Conservation (phyloP, 2,888 invertebrate species). For the Linyphia triangularis region DNA sequence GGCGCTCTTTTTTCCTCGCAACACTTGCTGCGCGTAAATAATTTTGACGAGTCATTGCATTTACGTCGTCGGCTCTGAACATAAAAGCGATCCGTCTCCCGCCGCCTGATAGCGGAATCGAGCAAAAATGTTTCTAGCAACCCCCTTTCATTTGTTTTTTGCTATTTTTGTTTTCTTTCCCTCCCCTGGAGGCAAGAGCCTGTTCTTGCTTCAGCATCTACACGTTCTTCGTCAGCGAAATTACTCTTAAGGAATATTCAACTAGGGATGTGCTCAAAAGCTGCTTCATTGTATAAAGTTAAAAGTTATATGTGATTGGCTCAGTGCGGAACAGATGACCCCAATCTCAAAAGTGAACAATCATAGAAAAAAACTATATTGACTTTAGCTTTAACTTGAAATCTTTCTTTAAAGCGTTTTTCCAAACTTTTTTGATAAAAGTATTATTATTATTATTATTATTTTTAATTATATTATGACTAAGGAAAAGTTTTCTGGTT, state of each 20-base stretch:
- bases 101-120: constrained; percentile 62
- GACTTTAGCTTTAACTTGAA: no score
- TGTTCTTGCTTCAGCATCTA: constrained; percentile 15
- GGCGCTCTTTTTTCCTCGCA: neutral
- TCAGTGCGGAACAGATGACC: no score
- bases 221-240: constrained; percentile 31
- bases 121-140: neutral
- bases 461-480: no score
- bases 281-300: neutral
- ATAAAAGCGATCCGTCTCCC: constrained; percentile 67
- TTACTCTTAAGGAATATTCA: constrained; percentile 25
- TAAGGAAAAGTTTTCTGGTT: no score
- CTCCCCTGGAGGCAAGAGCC: neutral
- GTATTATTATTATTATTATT: no score
- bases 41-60: constrained; percentile 66
- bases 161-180: neutral
- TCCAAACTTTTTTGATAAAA: no score
- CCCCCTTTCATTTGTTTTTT: constrained; percentile 6
- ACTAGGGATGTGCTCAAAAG: neutral
- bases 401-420: no score
- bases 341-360: no score
- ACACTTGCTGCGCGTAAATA: constrained; percentile 65
- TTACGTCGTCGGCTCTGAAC: constrained; percentile 58
- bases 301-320: no score
- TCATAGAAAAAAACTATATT: no score